Evolutionary conservation across 1,140 invertebrate genomes (phyloP).

Genomic region (Lasioglossum baleicum): DNA sequence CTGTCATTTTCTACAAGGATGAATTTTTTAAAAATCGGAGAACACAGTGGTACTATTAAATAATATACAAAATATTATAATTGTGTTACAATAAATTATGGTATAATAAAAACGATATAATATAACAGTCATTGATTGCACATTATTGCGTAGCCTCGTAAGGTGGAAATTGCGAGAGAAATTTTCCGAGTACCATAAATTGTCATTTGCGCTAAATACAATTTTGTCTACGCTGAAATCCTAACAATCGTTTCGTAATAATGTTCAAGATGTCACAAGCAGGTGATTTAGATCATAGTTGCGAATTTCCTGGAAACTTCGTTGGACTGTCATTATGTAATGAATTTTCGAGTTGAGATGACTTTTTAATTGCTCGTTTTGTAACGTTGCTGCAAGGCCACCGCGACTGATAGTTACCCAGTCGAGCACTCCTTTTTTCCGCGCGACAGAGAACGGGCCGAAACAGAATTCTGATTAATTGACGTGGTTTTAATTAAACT

Average conservation of each 20-base stretch:
- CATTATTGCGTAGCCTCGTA: too few species aligned
- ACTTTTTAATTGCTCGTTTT: slow-evolving; percentile 49
- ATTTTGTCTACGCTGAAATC: too few species aligned
- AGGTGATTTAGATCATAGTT: not conserved
- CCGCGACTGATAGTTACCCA: slow-evolving; percentile 27
- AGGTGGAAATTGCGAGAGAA: too few species aligned
- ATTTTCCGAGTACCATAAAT: too few species aligned
- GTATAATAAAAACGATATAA: too few species aligned
- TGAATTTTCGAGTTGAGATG: slow-evolving; percentile 18
- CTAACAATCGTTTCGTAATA: not conserved
- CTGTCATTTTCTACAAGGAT: too few species aligned
- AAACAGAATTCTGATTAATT: slow-evolving; percentile 64
- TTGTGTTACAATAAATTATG: too few species aligned
- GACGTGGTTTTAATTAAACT: slow-evolving; percentile 62
- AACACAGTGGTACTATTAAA: too few species aligned
- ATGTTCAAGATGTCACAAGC: not conserved
- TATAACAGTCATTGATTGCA: too few species aligned
- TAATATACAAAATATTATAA: too few species aligned
- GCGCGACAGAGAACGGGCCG: not conserved
- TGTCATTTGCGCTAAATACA: too few species aligned
- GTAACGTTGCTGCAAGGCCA: slow-evolving; percentile 34
- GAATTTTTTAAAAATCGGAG: too few species aligned
- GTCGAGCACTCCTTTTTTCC: not conserved
- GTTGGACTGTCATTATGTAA: slow-evolving; percentile 5
- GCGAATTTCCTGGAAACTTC: not conserved